phyloP scores from a whole-genome alignment of 2,797 vertebrate species.

The Furcifer pardalis region DNA sequence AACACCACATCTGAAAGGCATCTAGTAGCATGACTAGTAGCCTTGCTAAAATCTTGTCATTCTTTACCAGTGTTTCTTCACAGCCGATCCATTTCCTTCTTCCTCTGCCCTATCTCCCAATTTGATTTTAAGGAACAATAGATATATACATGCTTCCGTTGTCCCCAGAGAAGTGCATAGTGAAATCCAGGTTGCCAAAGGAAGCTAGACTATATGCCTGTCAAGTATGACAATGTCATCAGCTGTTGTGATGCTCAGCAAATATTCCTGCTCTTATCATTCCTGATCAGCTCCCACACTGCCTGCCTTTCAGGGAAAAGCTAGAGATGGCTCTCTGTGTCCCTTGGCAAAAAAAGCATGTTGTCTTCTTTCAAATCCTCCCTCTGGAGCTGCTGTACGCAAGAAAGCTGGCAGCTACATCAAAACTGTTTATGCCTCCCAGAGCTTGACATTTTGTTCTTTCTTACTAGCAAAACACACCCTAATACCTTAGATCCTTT shows the following conservation, averaged over 20 bases:
- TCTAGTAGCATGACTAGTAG: too few species aligned
- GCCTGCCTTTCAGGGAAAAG: background rate
- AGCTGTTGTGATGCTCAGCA: background rate
- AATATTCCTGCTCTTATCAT: slow-evolving; percentile 5
- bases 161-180: background rate
- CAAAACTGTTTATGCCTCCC: slow-evolving; percentile 1
- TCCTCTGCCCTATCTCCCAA: background rate
- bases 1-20: too few species aligned
- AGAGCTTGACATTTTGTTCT: background rate
- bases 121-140: background rate
- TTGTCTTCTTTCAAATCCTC: slow-evolving; percentile 13
- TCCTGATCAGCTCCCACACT: slow-evolving; percentile 10
- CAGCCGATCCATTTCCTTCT: background rate
- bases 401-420: background rate
- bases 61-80: background rate
- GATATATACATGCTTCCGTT: background rate
- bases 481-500: background rate
- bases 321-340: background rate
- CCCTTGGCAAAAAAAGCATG: slow-evolving; percentile 5
- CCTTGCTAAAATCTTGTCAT: background rate
- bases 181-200: background rate
- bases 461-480: background rate
- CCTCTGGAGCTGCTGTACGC: slow-evolving; percentile 6
- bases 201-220: background rate
- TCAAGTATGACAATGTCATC: background rate